Conservation (phyloP, 2,797 vertebrate species). For the Tangara arthus region DNA sequence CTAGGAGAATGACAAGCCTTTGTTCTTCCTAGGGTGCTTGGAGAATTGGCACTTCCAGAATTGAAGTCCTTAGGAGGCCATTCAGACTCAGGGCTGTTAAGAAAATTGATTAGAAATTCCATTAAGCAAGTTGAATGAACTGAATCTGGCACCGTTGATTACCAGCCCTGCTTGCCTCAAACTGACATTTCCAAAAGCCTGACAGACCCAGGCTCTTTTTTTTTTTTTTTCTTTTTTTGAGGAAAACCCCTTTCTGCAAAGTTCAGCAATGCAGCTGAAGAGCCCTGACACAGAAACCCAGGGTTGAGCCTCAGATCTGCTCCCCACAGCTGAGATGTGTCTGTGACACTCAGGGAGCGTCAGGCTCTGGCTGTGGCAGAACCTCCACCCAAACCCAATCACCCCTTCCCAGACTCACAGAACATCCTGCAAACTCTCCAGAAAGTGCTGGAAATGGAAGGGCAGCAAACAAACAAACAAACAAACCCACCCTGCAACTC, state of each 20-base stretch:
- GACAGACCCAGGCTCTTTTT: background rate
- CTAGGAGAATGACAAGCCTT: constrained; percentile 9
- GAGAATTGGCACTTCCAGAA: constrained; percentile 32
- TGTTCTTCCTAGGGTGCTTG: constrained; percentile 22
- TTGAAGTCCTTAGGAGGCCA: constrained; percentile 4
- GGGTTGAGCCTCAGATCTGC: background rate
- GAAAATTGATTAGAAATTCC: constrained; percentile 40
- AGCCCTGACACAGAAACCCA: background rate
- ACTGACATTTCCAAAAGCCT: background rate
- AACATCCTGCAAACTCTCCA: background rate
- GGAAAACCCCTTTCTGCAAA: background rate
- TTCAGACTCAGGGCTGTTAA: constrained; percentile 11
- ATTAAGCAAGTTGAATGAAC: background rate
- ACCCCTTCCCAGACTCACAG: background rate
- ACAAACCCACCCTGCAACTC: background rate
- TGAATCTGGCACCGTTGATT: background rate
- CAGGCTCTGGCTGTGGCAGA: background rate
- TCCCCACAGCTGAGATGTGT: rapidly evolving
- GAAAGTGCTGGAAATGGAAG: background rate
- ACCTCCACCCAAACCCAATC: background rate
- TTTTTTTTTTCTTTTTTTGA: too few relatives aligned
- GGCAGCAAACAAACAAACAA: background rate
- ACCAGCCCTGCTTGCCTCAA: background rate
- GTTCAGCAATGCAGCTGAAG: background rate
- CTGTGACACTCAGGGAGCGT: background rate